phyloP scores from a whole-genome alignment of 2,113 vertebrate species.

The Corythoichthys intestinalis region DNA sequence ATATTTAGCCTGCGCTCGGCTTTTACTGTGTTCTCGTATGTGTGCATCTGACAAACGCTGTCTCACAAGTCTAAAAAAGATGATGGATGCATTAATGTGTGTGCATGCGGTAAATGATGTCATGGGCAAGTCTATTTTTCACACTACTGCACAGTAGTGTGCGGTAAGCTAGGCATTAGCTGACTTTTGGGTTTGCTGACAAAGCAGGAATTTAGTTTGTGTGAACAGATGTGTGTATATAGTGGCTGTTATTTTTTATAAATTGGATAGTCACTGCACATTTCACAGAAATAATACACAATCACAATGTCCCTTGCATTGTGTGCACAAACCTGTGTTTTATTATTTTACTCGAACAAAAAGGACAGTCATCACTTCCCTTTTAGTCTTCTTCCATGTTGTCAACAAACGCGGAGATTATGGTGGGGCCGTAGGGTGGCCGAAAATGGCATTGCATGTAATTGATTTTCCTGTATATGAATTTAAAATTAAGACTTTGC shows the following conservation, averaged over 20 bases:
- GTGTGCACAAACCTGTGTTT: slow-evolving; percentile 24
- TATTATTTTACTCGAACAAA: background rate
- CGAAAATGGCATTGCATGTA: too few species aligned
- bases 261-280: slow-evolving; percentile 36
- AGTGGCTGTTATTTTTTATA: slow-evolving; percentile 35
- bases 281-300: slow-evolving; percentile 36
- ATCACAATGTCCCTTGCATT: slow-evolving; percentile 21
- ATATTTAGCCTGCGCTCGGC: slow-evolving; percentile 44
- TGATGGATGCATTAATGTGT: slow-evolving; percentile 51
- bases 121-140: slow-evolving; percentile 47
- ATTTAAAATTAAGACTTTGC: too few species aligned
- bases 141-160: slow-evolving; percentile 16
- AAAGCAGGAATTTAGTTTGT: slow-evolving; percentile 17
- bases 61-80: slow-evolving; percentile 59
- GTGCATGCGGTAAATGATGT: slow-evolving; percentile 47
- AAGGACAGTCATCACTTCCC: slow-evolving; percentile 24
- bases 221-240: slow-evolving; percentile 7
- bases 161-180: slow-evolving; percentile 23
- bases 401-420: background rate
- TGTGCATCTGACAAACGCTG: slow-evolving; percentile 62
- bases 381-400: slow-evolving; percentile 26
- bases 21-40: slow-evolving; percentile 22
- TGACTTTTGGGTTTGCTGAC: slow-evolving; percentile 54
- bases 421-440: too few species aligned
- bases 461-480: too few species aligned